A percentile compares a stretch with the other conserved stretches of the same genome.
Conservation (phyloP, 2,113 vertebrate genomes). For the Varanus salvator region DNA sequence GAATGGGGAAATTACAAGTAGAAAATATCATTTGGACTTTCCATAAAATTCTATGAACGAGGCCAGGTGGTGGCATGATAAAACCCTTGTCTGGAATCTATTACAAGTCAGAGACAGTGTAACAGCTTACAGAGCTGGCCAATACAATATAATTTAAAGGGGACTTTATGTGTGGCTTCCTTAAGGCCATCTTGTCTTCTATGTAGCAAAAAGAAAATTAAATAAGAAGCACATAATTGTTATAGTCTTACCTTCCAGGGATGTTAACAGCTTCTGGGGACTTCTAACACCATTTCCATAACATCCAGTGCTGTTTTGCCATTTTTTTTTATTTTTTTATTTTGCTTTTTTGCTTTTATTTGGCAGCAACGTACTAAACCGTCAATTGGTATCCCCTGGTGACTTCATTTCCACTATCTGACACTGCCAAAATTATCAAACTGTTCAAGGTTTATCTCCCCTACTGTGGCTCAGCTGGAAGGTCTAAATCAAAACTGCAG, state of each 20-base stretch:
- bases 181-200: conserved; percentile 5
- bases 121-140: background rate
- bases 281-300: conserved; percentile 32
- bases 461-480: conserved; percentile 49
- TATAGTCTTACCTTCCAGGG: background rate
- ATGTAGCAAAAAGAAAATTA: conserved; percentile 8
- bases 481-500: conserved; percentile 55
- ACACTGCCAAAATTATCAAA: conserved; percentile 51
- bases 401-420: conserved; percentile 58
- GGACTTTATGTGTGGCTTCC: conserved; percentile 20
- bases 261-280: conserved; percentile 19
- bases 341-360: conserved; percentile 27
- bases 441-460: conserved; percentile 61
- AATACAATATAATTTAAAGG: background rate
- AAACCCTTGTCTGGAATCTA: too few species aligned
- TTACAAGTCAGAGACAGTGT: background rate
- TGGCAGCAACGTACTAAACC: conserved; percentile 58
- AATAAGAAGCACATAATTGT: background rate
- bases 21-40: background rate
- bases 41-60: too few species aligned
- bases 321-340: background rate
- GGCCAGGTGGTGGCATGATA: too few species aligned
- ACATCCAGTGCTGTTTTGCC: background rate
- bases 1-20: too few species aligned
- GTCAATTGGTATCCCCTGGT: conserved; percentile 52